Conservation (phyloP, 2,888 invertebrate genomes). For the Caenorhabditis sinica region DNA sequence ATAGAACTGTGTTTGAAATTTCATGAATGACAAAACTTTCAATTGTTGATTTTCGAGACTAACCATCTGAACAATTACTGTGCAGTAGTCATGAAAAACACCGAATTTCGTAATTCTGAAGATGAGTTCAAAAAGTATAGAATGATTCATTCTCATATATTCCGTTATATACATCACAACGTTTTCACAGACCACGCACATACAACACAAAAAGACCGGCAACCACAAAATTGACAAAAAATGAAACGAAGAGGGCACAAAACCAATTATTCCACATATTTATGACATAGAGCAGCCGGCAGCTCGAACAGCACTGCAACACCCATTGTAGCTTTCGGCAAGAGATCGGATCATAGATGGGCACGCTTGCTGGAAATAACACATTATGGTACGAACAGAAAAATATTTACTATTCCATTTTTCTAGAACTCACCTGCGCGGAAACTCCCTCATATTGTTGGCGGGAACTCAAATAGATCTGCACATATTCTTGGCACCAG, state of each 20-base stretch:
- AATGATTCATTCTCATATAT: constrained; percentile 39
- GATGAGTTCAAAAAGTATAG: constrained; percentile 19
- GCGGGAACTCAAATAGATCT: constrained; percentile 62
- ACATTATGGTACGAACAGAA: not conserved
- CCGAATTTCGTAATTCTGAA: not conserved
- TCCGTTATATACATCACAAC: constrained; percentile 63
- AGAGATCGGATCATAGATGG: constrained; percentile 68
- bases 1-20: no score
- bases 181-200: constrained; percentile 29
- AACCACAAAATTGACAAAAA: constrained; percentile 21
- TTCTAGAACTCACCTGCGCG: constrained; percentile 46
- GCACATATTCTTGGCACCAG: constrained; percentile 74
- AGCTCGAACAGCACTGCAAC: constrained; percentile 71
- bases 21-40: no score
- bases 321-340: constrained; percentile 71
- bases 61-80: not conserved
- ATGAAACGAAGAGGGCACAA: constrained; percentile 14
- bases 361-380: constrained; percentile 64
- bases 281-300: constrained; percentile 71
- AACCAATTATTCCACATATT: constrained; percentile 44
- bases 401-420: not conserved
- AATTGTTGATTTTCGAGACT: not conserved
- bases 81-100: not conserved
- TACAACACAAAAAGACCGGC: constrained; percentile 26
- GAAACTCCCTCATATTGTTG: constrained; percentile 55